These are phyloP conservation scores for Isurus oxyrinchus DNA, from an alignment of 2,113 vertebrate species.

Conservation along the genomic window DNA sequence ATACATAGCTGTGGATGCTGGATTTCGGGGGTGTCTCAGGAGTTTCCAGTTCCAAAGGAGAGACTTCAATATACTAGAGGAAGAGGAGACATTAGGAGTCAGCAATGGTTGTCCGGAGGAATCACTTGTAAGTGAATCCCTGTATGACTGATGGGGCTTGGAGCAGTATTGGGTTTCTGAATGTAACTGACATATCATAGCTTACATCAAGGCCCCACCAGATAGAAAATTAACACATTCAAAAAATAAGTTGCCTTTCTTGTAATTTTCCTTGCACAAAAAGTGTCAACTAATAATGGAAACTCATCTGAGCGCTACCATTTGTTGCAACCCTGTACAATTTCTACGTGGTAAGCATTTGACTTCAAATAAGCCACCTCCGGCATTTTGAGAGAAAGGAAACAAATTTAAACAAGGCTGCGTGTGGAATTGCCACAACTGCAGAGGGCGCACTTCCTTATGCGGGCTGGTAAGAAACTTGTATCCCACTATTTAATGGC, in stretches of 20 bases:
- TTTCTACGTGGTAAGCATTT: background rate
- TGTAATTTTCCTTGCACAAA: background rate
- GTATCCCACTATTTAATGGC: background rate
- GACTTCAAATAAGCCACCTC: background rate
- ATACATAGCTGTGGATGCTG: constrained; percentile 64
- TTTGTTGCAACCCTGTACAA: background rate
- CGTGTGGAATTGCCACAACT: background rate
- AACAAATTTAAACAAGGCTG: background rate
- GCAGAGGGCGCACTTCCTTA: background rate
- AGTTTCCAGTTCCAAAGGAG: constrained; percentile 98
- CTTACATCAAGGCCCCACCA: background rate
- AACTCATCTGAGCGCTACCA: background rate
- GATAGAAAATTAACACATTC: background rate
- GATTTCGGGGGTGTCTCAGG: constrained; percentile 86
- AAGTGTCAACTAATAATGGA: background rate
- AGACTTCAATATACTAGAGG: constrained; percentile 90
- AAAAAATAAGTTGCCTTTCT: background rate
- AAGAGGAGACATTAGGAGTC: constrained; percentile 85
- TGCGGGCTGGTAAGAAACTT: too few species aligned
- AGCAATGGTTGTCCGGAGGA: constrained; percentile 94
- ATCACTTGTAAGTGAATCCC: constrained; percentile 70
- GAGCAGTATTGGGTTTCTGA: background rate
- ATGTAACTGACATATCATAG: background rate
- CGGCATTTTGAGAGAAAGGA: background rate
- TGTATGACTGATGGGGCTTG: background rate